A percentile compares a stretch with the other conserved stretches of the same genome.
phyloP scores from a whole-genome alignment of 2,888 invertebrate species.

The Drosophila subquinaria region DNA sequence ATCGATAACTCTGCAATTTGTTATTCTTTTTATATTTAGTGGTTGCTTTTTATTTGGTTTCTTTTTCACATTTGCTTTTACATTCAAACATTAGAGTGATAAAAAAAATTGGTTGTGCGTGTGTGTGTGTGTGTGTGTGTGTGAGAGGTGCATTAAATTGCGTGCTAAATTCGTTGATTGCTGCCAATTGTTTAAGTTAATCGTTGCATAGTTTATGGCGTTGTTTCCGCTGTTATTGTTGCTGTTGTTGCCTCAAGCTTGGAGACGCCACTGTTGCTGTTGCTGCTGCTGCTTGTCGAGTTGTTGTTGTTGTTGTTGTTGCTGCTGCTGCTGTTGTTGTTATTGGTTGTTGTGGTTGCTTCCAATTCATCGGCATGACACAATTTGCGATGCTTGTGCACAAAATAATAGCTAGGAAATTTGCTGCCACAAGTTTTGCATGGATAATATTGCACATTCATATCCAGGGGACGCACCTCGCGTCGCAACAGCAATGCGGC shows the following conservation, averaged over 20 bases:
- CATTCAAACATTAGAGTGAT: constrained; percentile 40
- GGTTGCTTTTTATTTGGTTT: constrained; percentile 31
- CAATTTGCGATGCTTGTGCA: constrained; percentile 95
- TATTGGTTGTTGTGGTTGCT: constrained; percentile 23
- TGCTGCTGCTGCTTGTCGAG: constrained; percentile 27
- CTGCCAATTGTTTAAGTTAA: constrained; percentile 5
- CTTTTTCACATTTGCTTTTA: constrained; percentile 30
- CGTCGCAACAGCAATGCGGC: constrained; percentile 84
- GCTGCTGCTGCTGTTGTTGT: constrained; percentile 30
- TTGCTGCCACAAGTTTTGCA: constrained; percentile 97
- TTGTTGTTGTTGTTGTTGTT: constrained; percentile 36
- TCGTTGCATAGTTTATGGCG: constrained; percentile 33
- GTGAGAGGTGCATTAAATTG: constrained; percentile 35
- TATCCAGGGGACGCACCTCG: constrained; percentile 89
- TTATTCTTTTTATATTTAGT: neutral
- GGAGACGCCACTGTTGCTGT: constrained; percentile 18
- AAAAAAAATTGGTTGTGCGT: constrained; percentile 49
- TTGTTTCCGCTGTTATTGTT: constrained; percentile 20
- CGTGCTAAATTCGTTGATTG: constrained; percentile 67
- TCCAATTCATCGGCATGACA: constrained; percentile 89
- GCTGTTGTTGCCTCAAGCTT: constrained; percentile 30
- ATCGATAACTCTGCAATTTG: neutral
- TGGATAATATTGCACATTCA: constrained; percentile 96
- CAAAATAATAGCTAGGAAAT: constrained; percentile 97
- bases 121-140: constrained; percentile 21